Percentiles rank a stretch among this genome's conserved stretches.
Evolutionary conservation across 35 echinoderm and acorn worm species (phyloP).

Genomic region (Diadema setosum): DNA sequence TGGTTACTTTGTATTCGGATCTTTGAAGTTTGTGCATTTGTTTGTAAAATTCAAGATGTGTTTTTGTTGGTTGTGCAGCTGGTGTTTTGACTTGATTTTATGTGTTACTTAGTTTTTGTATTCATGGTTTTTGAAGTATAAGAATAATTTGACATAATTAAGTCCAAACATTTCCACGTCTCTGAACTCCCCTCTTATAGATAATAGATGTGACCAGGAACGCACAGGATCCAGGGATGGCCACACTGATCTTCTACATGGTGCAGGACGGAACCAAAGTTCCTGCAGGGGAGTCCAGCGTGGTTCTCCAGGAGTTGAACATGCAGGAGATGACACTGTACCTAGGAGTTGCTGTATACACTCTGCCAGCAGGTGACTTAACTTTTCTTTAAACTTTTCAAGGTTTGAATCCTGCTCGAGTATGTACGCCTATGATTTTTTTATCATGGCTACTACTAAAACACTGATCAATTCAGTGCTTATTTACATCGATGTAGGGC

Average conservation of each 20-base stretch:
- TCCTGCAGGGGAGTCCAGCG: neutral
- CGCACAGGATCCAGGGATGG: neutral
- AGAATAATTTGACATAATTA: neutral
- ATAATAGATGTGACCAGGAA: neutral
- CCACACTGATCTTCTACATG: neutral
- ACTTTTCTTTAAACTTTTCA: neutral
- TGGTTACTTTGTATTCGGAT: neutral
- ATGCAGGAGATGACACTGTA: neutral
- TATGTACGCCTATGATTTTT: too few relatives aligned
- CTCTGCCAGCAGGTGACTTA: neutral
- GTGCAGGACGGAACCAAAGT: constrained; percentile 1
- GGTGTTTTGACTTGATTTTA: neutral
- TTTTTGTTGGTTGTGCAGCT: neutral
- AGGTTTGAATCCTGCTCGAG: too few relatives aligned
- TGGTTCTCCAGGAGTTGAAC: neutral
- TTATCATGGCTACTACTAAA: too few relatives aligned
- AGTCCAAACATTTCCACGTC: neutral
- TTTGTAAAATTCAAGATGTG: neutral
- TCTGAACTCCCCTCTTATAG: neutral
- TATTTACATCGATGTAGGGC: too few relatives aligned
- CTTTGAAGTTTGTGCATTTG: neutral
- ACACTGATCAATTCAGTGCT: too few relatives aligned
- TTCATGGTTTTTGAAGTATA: too few relatives aligned
- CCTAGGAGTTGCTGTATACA: neutral
- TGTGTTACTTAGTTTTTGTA: too few relatives aligned